A percentile compares a stretch with the other conserved stretches of the same genome.
phyloP scores from a whole-genome alignment of 2,113 vertebrate genomes.

The Tupaia chinensis region DNA sequence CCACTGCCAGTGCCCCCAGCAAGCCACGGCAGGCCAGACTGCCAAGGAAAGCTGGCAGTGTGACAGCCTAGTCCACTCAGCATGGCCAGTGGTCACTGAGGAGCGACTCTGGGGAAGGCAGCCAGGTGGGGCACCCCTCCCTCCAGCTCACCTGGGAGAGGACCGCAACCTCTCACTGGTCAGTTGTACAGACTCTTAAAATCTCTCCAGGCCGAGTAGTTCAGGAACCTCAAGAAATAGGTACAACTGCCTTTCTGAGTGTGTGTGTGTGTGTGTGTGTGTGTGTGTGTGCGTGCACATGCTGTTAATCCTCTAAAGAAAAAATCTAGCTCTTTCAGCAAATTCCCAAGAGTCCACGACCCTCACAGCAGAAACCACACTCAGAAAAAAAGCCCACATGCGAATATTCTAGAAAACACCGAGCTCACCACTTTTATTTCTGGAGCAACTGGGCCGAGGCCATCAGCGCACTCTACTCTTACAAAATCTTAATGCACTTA shows the following conservation, averaged over 20 bases:
- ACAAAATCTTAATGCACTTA: slow-evolving; percentile 75
- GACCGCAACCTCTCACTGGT: neutral
- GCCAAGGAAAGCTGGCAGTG: slow-evolving; percentile 44
- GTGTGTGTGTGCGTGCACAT: too few relatives aligned
- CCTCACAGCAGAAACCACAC: neutral
- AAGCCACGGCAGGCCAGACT: neutral
- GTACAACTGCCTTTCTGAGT: neutral
- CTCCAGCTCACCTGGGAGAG: neutral
- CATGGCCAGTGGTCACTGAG: neutral
- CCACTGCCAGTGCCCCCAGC: slow-evolving; percentile 57
- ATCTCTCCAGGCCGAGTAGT: neutral
- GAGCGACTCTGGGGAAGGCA: neutral
- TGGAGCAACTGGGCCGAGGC: slow-evolving; percentile 58
- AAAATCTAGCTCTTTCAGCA: neutral
- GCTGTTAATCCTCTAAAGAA: neutral
- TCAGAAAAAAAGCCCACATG: neutral
- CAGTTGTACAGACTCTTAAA: neutral
- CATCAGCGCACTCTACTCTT: slow-evolving; percentile 72
- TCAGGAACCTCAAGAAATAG: neutral
- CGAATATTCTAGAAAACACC: slow-evolving; percentile 44
- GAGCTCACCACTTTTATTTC: slow-evolving; percentile 62
- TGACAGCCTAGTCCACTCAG: slow-evolving; percentile 16
- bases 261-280: neutral
- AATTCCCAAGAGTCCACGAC: neutral
- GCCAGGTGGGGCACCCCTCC: neutral